Conservation (phyloP, 2,797 vertebrate species). For the Mionectes olivaceus region DNA sequence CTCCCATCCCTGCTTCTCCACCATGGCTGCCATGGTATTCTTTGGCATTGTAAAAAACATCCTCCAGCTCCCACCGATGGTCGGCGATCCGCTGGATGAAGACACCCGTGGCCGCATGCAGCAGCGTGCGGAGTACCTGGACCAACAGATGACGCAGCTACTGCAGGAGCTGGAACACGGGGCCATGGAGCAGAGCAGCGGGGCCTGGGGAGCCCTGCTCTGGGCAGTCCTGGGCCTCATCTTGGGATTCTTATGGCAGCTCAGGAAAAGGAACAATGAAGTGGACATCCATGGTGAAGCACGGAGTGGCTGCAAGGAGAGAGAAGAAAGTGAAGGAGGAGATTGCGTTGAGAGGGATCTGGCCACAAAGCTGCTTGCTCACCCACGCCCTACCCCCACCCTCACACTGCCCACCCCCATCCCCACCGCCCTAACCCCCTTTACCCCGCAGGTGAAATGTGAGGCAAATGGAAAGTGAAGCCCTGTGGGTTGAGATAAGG, state of each 20-base stretch:
- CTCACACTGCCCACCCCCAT: not conserved
- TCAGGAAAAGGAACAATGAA: not conserved
- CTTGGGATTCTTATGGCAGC: not conserved
- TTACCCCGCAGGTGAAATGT: too few species aligned
- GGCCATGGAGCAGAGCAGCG: not conserved
- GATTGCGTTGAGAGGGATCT: not conserved
- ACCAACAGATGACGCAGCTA: not conserved
- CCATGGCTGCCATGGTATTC: not conserved
- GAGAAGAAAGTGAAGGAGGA: not conserved
- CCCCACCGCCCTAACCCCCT: not conserved
- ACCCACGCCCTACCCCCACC: too few species aligned
- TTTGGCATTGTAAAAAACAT: not conserved
- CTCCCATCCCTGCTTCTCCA: not conserved
- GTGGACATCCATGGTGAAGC: not conserved
- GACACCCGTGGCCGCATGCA: not conserved
- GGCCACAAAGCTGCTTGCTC: not conserved
- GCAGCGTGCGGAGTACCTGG: not conserved
- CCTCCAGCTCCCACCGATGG: not conserved
- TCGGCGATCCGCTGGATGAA: not conserved
- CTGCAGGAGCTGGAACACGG: not conserved
- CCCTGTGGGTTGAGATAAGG: fast-evolving
- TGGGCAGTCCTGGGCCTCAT: not conserved
- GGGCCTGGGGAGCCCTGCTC: not conserved
- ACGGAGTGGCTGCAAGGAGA: not conserved
- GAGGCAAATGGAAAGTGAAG: not conserved